Evolutionary conservation across 2,797 vertebrate species (phyloP).

Genomic region (Coilia nasus): DNA sequence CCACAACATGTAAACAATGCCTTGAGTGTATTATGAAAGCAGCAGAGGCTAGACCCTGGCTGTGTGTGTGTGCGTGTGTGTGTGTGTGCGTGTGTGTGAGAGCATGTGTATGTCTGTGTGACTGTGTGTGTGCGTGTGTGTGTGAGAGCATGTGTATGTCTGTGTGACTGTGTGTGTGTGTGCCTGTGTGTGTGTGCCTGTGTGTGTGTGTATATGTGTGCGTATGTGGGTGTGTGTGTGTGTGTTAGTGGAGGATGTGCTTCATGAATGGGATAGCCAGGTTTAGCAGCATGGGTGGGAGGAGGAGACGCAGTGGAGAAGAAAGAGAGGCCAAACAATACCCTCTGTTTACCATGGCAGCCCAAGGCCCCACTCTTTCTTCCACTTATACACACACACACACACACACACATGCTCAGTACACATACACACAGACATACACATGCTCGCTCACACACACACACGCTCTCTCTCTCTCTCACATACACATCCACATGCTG

Average conservation of each 20-base stretch:
- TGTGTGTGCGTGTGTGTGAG: too few relatives aligned
- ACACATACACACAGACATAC: not conserved
- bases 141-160: not conserved
- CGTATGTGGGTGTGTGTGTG: not conserved
- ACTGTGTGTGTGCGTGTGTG: not conserved
- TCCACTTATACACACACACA: not conserved
- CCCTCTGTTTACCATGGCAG: not conserved
- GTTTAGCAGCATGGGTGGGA: constrained; percentile 10
- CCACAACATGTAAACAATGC: not conserved
- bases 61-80: not conserved
- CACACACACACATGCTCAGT: not conserved
- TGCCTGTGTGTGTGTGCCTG: not conserved
- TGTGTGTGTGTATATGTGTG: constrained; percentile 8
- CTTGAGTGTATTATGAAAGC: not conserved
- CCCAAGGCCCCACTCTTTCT: not conserved
- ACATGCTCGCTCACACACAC: not conserved
- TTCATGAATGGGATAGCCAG: constrained; percentile 48
- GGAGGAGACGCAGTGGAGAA: not conserved
- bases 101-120: not conserved
- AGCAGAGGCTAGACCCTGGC: not conserved
- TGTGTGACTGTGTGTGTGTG: constrained; percentile 4
- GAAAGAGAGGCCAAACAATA: constrained; percentile 5
- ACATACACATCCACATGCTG: not conserved
- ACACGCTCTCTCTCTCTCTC: not conserved
- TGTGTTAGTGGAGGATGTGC: not conserved